phyloP scores from a whole-genome alignment of 2,888 invertebrate genomes.

The Spodoptera littoralis region DNA sequence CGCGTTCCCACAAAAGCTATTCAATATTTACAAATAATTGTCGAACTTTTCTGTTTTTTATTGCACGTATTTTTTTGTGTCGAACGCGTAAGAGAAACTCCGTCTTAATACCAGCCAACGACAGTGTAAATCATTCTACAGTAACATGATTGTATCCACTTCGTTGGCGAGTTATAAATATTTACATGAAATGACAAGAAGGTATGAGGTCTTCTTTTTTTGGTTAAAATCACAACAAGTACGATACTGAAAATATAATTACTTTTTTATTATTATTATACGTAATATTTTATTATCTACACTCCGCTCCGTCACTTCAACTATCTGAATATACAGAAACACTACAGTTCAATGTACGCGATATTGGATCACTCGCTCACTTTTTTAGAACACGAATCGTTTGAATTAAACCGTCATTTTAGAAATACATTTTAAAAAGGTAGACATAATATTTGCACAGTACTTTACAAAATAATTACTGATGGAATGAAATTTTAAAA shows the following conservation, averaged over 20 bases:
- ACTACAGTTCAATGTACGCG: constrained; percentile 51
- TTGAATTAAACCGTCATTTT: constrained; percentile 22
- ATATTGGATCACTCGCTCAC: constrained; percentile 52
- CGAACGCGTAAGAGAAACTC: constrained; percentile 46
- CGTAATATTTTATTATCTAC: constrained; percentile 66
- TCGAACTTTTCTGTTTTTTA: constrained; percentile 3
- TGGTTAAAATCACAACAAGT: constrained; percentile 87
- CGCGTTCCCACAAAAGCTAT: constrained; percentile 30
- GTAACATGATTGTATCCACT: constrained; percentile 34
- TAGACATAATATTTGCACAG: constrained; percentile 10
- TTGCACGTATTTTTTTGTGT: constrained; percentile 1
- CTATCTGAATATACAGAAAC: constrained; percentile 45
- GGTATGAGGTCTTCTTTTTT: constrained; percentile 80
- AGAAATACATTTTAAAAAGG: background rate
- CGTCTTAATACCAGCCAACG: constrained; percentile 45
- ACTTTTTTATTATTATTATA: constrained; percentile 61
- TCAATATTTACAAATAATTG: constrained; percentile 33
- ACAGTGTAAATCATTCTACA: constrained; percentile 36
- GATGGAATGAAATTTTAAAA: constrained; percentile 6
- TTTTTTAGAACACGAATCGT: constrained; percentile 29
- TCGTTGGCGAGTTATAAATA: constrained; percentile 61
- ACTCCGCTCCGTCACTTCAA: constrained; percentile 64
- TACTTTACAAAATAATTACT: constrained; percentile 10
- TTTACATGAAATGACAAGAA: constrained; percentile 78
- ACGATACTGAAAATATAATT: constrained; percentile 82